A percentile compares a stretch with the other conserved stretches of the same genome.
These are phyloP conservation scores for Upupa epops DNA, from an alignment of 2,113 vertebrate species.

Conservation along the genomic window DNA sequence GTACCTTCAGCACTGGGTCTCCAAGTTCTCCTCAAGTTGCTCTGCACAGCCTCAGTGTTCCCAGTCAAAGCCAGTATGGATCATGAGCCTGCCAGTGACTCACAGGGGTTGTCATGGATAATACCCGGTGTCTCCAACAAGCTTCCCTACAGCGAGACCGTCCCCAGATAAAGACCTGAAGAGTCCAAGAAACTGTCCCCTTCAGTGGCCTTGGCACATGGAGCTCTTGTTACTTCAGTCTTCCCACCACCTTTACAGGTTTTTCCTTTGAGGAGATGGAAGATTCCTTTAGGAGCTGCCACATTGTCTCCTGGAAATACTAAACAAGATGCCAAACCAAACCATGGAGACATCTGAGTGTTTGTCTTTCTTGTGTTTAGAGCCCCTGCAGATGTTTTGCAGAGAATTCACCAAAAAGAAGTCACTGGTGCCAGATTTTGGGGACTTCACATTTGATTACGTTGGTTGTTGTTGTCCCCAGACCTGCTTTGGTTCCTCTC, in stretches of 20 bases:
- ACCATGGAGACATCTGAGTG: background rate
- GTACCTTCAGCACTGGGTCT: too few relatives aligned
- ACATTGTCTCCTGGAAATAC: background rate
- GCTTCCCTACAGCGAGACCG: fast-evolving
- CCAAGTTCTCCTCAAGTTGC: fast-evolving
- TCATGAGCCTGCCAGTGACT: too few relatives aligned
- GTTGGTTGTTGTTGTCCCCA: background rate
- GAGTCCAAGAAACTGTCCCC: background rate
- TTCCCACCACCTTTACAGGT: background rate
- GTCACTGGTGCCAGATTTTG: background rate
- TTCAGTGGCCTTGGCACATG: background rate
- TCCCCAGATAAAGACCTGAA: background rate
- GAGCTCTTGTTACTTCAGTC: background rate
- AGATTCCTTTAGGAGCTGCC: background rate
- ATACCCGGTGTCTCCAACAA: background rate
- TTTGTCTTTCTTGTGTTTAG: background rate
- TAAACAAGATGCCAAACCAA: too few relatives aligned
- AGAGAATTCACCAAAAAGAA: background rate
- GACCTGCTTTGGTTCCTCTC: background rate
- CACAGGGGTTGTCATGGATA: too few relatives aligned
- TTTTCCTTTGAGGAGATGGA: background rate
- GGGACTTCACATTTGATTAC: background rate
- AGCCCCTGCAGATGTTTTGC: fast-evolving
- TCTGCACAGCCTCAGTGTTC: background rate
- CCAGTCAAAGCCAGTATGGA: background rate